Base-by-base conservation (phyloP, 2,113 vertebrate species). In the Pseudorasbora parva region DNA sequence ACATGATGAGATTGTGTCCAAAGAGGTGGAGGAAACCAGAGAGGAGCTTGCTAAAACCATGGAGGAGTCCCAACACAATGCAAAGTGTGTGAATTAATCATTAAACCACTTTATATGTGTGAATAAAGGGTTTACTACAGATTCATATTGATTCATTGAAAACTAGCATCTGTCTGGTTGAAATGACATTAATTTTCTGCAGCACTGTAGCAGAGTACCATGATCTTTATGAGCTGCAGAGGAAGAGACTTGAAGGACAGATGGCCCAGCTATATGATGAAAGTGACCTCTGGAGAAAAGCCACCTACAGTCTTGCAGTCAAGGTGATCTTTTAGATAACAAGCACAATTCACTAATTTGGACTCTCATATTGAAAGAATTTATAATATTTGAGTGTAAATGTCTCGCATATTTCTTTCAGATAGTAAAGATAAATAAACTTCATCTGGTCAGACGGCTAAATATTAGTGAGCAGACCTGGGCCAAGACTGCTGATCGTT, bases 201-300 rank as follows among this genome's bases (percentile, higher is more conserved):
- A 97, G 96, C 75, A 88, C 96, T 87, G 91, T 96, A 69, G 94
- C 94, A 88, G 93, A 95, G 82, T 97, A 95, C 87, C 94, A 94
- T 25, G 89, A 95, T 9, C 91, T 98, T 37, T 96, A 97, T 5
- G 93, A 96, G 85, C 72, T 96, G 76, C 96, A 96, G 83, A 93
- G 95, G 89, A 80, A 74, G 71, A 91, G 94, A n/a, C 92, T 96
- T 66, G 94, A 97, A 87, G 86, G 83, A 14, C 94, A 96, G 84
- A 87, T 96, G 88, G 89, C 86, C 21, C 85, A 91, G 17, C 86
- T 96, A 85, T 93, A 93, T 0, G 73, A 89, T 41, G 96, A 98
- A 75, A 95, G 92, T 86, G 96, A 96, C 71, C 56, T 91, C 54
- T 98, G 97, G 97, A 95, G 88, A 68, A 88, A 91, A 78, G 88